Conservation (phyloP, 1,140 invertebrate genomes). For the Oreohelix idahoensis region DNA sequence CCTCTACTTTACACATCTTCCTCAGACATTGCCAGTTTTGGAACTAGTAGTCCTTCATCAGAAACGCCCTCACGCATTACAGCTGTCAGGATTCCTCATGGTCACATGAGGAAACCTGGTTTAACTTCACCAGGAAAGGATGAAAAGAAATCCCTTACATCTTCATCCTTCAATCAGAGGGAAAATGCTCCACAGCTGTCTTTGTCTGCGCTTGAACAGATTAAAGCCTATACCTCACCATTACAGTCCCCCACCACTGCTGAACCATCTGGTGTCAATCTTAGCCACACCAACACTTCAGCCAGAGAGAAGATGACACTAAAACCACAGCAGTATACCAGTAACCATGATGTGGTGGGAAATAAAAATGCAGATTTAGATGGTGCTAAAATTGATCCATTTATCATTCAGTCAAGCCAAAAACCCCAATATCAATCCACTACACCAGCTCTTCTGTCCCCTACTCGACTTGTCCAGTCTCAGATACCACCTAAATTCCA, state of each 20-base stretch:
- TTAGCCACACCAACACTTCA: background rate
- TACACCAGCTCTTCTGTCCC: constrained; percentile 19
- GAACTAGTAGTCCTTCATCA: background rate
- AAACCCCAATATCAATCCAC: background rate
- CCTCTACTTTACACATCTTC: background rate
- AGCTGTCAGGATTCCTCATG: constrained; percentile 17
- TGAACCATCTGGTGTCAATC: background rate
- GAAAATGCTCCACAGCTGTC: background rate
- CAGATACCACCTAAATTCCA: background rate
- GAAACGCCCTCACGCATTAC: constrained; percentile 11
- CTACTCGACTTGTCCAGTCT: constrained; percentile 3
- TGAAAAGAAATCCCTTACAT: background rate
- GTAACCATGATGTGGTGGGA: background rate
- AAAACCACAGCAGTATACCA: background rate
- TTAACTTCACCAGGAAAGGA: background rate
- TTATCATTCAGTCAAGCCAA: constrained; percentile 9
- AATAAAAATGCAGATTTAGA: background rate
- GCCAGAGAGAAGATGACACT: background rate
- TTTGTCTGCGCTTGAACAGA: constrained; percentile 24
- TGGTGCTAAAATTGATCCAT: background rate
- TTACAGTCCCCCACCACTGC: background rate
- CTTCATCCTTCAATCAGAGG: background rate
- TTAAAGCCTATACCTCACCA: constrained; percentile 15
- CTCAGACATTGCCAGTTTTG: background rate
- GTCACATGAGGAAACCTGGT: background rate